Evolutionary conservation across 2,888 invertebrate genomes (phyloP).

Genomic region (Drosophila prostipennis): DNA sequence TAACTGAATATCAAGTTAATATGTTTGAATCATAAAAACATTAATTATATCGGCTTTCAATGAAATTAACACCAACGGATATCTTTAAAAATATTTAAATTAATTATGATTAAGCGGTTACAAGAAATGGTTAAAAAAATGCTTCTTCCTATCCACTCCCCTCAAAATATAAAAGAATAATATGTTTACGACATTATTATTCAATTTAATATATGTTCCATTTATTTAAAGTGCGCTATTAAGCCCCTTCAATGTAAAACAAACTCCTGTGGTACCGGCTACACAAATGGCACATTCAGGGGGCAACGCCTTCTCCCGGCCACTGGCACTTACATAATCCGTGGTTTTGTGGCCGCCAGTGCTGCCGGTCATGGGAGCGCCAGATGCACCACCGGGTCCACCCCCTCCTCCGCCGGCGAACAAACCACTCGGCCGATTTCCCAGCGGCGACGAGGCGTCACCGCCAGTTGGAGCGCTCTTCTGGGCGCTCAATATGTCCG

Average conservation of each 20-base stretch:
- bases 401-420: constrained; percentile 69
- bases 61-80: no score
- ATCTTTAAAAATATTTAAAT: no score
- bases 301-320: constrained; percentile 35
- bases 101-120: no score
- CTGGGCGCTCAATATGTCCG: constrained; percentile 92
- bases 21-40: no score
- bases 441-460: constrained; percentile 82
- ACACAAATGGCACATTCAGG: constrained; percentile 13
- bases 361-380: constrained; percentile 66
- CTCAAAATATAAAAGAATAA: no score
- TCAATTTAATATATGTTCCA: no score
- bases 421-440: constrained; percentile 82
- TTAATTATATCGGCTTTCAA: no score
- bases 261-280: not conserved
- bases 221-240: not conserved
- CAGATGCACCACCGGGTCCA: constrained; percentile 39
- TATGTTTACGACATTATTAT: no score
- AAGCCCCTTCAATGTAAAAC: not conserved
- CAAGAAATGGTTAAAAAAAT: no score
- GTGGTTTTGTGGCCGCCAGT: constrained; percentile 70
- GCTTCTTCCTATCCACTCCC: no score
- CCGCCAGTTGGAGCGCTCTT: constrained; percentile 86
- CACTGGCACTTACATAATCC: constrained; percentile 81
- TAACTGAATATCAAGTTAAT: no score